Evolutionary conservation across 2,888 invertebrate species (phyloP).

Genomic region (Lymantria dispar): DNA sequence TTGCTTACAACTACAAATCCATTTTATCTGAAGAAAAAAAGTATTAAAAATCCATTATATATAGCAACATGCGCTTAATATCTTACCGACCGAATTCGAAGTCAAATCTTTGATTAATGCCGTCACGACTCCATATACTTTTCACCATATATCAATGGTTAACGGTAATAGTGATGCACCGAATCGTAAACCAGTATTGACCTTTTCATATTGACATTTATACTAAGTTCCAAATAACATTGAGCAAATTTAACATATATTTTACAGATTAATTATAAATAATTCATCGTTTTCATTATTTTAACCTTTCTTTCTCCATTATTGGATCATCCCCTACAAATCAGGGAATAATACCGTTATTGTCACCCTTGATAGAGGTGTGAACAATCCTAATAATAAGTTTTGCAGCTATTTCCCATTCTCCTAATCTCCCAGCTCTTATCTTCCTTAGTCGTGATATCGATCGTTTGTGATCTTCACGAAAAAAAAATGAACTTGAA

Average conservation of each 20-base stretch:
- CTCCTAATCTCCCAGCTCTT: no score
- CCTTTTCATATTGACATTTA: slow-evolving; percentile 65
- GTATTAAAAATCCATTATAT: slow-evolving; percentile 3
- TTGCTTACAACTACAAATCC: background rate
- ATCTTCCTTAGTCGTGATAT: no score
- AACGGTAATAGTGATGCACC: slow-evolving; percentile 31
- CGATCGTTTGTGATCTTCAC: no score
- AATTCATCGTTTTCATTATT: no score
- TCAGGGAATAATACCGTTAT: no score
- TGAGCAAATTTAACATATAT: background rate
- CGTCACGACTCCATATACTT: slow-evolving; percentile 33
- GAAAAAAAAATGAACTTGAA: no score
- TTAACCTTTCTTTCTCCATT: no score
- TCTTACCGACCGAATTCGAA: slow-evolving; percentile 21
- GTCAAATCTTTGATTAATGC: slow-evolving; percentile 29
- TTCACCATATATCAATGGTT: slow-evolving; percentile 23
- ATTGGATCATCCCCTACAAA: no score
- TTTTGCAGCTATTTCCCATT: no score
- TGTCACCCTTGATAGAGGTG: no score
- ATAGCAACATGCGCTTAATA: slow-evolving; percentile 18
- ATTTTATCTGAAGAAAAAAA: background rate
- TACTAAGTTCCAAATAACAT: background rate
- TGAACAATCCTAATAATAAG: no score
- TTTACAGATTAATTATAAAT: no score
- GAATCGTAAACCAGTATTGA: slow-evolving; percentile 38